Evolutionary conservation across 2,113 vertebrate species (phyloP).

Genomic region (Dipodomys merriami): DNA sequence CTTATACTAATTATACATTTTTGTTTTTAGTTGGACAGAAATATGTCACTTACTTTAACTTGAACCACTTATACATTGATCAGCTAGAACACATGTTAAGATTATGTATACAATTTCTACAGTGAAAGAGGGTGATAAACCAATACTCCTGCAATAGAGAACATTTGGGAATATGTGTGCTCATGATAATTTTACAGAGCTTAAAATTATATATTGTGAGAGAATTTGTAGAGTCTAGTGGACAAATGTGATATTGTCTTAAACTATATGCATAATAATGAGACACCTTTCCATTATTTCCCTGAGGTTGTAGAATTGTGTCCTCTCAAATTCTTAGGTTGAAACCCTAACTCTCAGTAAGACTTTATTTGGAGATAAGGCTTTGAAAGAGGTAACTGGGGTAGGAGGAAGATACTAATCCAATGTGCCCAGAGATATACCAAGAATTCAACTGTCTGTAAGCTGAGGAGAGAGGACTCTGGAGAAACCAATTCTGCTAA

Average conservation of each 20-base stretch:
- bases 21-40: constrained; percentile 11
- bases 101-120: neutral
- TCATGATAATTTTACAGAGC: neutral
- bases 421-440: neutral
- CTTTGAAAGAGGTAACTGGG: neutral
- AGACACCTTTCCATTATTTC: neutral
- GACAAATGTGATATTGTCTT: neutral
- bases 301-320: neutral
- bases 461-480: neutral
- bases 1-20: too few relatives aligned
- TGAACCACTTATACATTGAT: neutral
- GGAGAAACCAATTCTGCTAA: neutral
- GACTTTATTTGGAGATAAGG: neutral
- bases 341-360: neutral
- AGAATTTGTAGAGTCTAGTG: neutral
- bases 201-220: neutral
- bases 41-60: neutral
- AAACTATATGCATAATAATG: neutral
- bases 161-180: neutral
- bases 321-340: neutral
- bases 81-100: neutral
- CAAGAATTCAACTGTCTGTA: neutral
- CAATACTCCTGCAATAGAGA: neutral
- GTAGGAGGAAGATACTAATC: neutral
- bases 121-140: neutral